Evolutionary conservation across 2,888 invertebrate species (phyloP).

Genomic region (Pherbina coryleti): DNA sequence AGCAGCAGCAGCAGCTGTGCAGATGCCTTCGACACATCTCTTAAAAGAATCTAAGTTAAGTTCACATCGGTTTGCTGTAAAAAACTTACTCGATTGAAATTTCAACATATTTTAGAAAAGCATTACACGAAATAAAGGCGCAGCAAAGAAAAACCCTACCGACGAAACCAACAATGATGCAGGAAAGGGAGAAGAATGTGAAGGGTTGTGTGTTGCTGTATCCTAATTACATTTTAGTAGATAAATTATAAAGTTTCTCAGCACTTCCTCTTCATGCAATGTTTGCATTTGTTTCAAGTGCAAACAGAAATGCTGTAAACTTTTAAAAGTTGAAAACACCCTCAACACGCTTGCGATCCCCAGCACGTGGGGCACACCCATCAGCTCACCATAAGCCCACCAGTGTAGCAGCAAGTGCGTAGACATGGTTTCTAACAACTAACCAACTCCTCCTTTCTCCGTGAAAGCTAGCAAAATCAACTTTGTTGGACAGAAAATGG

Average conservation of each 20-base stretch:
- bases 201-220: constrained; percentile 48
- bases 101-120: neutral
- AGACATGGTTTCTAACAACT: neutral
- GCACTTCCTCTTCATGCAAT: constrained; percentile 50
- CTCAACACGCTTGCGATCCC: constrained; percentile 41
- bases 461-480: no score
- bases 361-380: neutral
- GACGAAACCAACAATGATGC: neutral
- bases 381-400: no score
- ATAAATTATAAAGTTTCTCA: constrained; percentile 65
- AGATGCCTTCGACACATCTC: neutral
- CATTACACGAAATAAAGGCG: neutral
- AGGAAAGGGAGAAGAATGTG: neutral
- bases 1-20: neutral
- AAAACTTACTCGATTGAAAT: neutral
- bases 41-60: neutral
- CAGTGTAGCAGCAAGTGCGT: neutral
- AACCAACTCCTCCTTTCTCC: neutral
- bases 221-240: constrained; percentile 69
- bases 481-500: neutral
- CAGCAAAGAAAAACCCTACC: neutral
- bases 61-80: neutral
- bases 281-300: constrained; percentile 44
- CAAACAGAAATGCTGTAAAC: constrained; percentile 49
- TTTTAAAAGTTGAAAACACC: constrained; percentile 33